These are phyloP conservation scores for Netelia fuscicornis DNA, from an alignment of 2,888 invertebrate species.

Conservation along the genomic window DNA sequence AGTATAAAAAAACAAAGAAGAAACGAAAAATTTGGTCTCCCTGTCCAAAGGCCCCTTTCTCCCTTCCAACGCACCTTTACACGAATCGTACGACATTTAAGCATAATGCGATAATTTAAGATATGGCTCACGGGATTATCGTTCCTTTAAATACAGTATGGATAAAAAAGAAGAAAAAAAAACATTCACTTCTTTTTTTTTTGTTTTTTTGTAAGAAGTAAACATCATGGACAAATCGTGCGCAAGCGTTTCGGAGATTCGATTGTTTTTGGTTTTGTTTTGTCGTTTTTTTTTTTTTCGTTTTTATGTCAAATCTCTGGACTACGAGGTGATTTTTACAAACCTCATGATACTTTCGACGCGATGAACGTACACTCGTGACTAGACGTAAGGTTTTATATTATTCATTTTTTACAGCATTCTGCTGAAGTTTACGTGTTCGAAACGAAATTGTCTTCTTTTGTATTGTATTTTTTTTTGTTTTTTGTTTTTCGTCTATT, in stretches of 20 bases:
- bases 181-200: slow-evolving; percentile 52
- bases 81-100: slow-evolving; percentile 80
- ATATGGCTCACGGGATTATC: slow-evolving; percentile 80
- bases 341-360: slow-evolving; percentile 43
- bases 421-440: slow-evolving; percentile 16
- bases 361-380: slow-evolving; percentile 47
- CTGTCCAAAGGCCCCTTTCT: neutral
- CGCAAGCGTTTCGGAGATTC: slow-evolving; percentile 78
- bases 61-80: slow-evolving; percentile 75
- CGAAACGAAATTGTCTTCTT: slow-evolving; percentile 13
- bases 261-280: slow-evolving; percentile 72
- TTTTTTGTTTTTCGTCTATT: neutral
- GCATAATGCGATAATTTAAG: slow-evolving; percentile 81
- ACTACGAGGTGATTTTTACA: slow-evolving; percentile 50
- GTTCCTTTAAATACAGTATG: slow-evolving; percentile 77
- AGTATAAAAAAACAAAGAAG: slow-evolving; percentile 59
- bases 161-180: slow-evolving; percentile 65
- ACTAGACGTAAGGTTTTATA: slow-evolving; percentile 54
- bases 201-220: slow-evolving; percentile 54
- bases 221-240: slow-evolving; percentile 71
- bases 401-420: neutral
- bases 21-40: slow-evolving; percentile 58
- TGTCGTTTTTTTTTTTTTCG: slow-evolving; percentile 20
- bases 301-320: neutral
- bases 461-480: neutral